These are phyloP conservation scores for Cinclus cinclus DNA, from an alignment of 2,113 vertebrate species.

Conservation along the genomic window DNA sequence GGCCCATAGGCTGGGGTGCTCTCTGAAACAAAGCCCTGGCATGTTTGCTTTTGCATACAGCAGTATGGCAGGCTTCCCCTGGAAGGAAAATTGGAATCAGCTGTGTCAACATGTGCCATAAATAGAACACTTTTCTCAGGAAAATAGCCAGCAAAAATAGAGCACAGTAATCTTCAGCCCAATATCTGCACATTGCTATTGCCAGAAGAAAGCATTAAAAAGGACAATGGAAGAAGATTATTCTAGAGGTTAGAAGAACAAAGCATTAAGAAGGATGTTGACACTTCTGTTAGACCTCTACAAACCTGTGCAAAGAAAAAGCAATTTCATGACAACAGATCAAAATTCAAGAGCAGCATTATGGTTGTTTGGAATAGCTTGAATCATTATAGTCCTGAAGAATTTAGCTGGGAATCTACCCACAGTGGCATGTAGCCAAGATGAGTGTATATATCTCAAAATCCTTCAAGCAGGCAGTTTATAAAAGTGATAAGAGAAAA, in stretches of 20 bases:
- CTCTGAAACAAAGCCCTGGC: constrained; percentile 6
- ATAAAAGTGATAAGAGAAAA: neutral
- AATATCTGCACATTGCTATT: neutral
- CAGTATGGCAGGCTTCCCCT: neutral
- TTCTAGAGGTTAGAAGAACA: neutral
- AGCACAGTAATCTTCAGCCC: neutral
- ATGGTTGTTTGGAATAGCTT: neutral
- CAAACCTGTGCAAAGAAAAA: neutral
- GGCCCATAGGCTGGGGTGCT: neutral
- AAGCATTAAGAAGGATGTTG: neutral
- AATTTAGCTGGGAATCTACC: neutral
- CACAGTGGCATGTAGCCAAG: neutral
- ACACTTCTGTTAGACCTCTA: neutral
- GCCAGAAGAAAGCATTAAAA: neutral
- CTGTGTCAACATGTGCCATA: constrained; percentile 31
- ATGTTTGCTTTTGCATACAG: neutral
- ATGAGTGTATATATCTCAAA: neutral
- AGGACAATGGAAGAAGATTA: neutral
- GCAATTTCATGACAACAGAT: neutral
- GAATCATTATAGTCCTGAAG: neutral
- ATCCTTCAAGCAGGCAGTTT: neutral
- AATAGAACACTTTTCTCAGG: constrained; percentile 38
- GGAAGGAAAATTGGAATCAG: constrained; percentile 45
- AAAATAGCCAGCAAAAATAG: constrained; percentile 37
- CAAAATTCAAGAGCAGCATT: neutral